A percentile compares a stretch with the other conserved stretches of the same genome.
These are phyloP conservation scores for Acipenser transmontanus DNA, from an alignment of 2,797 vertebrate species.

Conservation along the genomic window DNA sequence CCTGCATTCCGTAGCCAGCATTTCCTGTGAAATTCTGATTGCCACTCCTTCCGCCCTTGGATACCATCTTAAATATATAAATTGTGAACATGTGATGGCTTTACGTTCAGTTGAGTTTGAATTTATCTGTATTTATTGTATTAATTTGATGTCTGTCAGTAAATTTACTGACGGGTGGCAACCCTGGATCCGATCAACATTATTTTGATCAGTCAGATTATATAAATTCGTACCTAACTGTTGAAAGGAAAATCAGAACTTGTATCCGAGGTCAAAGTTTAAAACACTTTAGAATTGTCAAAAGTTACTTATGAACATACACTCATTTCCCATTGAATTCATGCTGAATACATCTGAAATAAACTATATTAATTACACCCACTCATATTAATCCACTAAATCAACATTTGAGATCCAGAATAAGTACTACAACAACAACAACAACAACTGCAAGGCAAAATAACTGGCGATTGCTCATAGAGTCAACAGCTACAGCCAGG, in stretches of 20 bases:
- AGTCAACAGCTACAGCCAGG: too few relatives aligned
- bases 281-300: too few relatives aligned
- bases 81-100: slow-evolving; percentile 23
- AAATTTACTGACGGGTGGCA: slow-evolving; percentile 13
- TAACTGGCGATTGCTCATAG: too few relatives aligned
- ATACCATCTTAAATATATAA: slow-evolving; percentile 29
- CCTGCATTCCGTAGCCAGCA: slow-evolving; percentile 22
- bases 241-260: background rate
- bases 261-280: too few relatives aligned
- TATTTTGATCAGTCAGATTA: background rate
- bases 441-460: too few relatives aligned
- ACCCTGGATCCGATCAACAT: slow-evolving; percentile 14
- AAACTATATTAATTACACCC: too few relatives aligned
- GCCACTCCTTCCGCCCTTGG: slow-evolving; percentile 22
- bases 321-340: too few relatives aligned
- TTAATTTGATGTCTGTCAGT: slow-evolving; percentile 7
- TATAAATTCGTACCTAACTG: background rate
- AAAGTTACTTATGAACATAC: too few relatives aligned
- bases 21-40: slow-evolving; percentile 22
- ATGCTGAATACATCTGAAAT: too few relatives aligned
- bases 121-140: slow-evolving; percentile 3
- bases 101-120: slow-evolving; percentile 12
- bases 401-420: too few relatives aligned
- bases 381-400: too few relatives aligned
- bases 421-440: too few relatives aligned